Base-by-base conservation (phyloP, 2,888 invertebrate genomes). In the Polyploca ridens region DNA sequence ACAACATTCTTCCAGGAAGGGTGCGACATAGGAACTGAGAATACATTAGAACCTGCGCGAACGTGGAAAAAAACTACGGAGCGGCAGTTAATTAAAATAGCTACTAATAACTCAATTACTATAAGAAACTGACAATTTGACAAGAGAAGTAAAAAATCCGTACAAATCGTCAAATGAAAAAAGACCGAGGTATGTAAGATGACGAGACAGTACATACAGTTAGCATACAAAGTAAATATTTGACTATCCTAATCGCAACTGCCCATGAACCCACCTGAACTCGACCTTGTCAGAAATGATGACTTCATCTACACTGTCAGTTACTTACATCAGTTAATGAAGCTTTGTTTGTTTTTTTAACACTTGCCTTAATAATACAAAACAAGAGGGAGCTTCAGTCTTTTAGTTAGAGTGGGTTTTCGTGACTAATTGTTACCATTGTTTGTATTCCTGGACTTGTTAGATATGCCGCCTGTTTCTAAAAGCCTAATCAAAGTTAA, bases 211-310 rank as follows among this genome's bases (percentile, higher is more conserved):
- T n/a, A 46, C 38, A 35, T 58, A 41, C 4, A 54, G 38, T 62
- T 16, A 58, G 38, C 11, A 35, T 19, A 61, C 61, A 61, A 19
- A 19, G 35, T 35, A 38, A 19, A 38, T 41, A 41, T 61, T 61
- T 61, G 61, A 33, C 35, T 58, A 35, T 49, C 49, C 54, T 64
- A 62, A 63, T 49, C n/a, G 33, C n/a, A n/a, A 59, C 16, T 49
- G 63, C 14, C 67, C 67, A 6, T 67, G 67, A 66, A 66, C 66
- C 61, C 33, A 35, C 3, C 49, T 64, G 62, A 65, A 58, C 64
- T 61, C 44, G 35, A 59, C 63, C 63, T 65, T 63, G 63, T 27
- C 63, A 57, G 49, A 58, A 65, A 8, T 63, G 41, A 64, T 66
- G 66, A 64, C 64, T 59, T 66, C 66, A 66, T 66, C 54, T 1